These are phyloP conservation scores for Salminus brasiliensis DNA, from an alignment of 2,113 vertebrate genomes.

Conservation along the genomic window DNA sequence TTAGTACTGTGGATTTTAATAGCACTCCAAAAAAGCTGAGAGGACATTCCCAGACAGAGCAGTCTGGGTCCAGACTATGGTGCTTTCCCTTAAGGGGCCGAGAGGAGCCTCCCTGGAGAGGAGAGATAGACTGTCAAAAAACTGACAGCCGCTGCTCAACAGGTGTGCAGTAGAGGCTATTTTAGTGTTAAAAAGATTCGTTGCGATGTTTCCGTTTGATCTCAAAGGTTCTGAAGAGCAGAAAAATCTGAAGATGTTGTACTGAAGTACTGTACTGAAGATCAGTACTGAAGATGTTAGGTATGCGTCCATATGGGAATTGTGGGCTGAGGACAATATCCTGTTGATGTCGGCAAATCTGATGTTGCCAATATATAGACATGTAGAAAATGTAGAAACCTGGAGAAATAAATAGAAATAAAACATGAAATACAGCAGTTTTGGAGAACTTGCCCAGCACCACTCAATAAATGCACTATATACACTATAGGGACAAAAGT, in stretches of 20 bases:
- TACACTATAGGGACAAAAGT: too few relatives aligned
- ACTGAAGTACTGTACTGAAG: too few relatives aligned
- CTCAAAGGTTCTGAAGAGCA: neutral
- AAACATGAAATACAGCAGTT: too few relatives aligned
- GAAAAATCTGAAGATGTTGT: neutral
- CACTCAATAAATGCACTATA: too few relatives aligned
- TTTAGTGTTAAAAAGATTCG: neutral
- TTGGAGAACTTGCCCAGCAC: too few relatives aligned
- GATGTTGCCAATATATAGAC: too few relatives aligned
- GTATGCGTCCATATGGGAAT: too few relatives aligned
- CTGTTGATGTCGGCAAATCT: too few relatives aligned
- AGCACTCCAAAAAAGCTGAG: neutral
- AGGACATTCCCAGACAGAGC: neutral
- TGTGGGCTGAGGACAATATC: too few relatives aligned
- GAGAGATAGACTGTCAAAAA: neutral
- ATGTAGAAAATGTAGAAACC: too few relatives aligned
- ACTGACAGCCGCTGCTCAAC: neutral
- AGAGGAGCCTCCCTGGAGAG: conserved; percentile 5
- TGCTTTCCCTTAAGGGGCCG: neutral
- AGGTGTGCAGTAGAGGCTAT: neutral
- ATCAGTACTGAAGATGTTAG: too few relatives aligned
- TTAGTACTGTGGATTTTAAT: neutral
- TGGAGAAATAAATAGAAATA: too few relatives aligned
- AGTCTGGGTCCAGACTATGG: neutral
- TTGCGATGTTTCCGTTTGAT: neutral